A percentile compares a stretch with the other conserved stretches of the same genome.
phyloP scores from a whole-genome alignment of 2,113 vertebrate species.

The Antechinus stuartii region DNA sequence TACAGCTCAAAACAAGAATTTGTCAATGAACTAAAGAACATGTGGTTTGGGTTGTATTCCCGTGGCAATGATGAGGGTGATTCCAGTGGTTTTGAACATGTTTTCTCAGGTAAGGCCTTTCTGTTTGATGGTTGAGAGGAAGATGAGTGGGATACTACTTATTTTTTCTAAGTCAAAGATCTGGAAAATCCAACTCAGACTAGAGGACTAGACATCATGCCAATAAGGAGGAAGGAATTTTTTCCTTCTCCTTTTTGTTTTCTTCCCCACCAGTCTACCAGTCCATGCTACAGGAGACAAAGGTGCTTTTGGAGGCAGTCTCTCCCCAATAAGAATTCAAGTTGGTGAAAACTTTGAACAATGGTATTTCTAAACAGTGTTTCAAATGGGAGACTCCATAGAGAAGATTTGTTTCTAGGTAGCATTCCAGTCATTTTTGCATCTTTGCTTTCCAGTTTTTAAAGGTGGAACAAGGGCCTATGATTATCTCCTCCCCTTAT shows the following conservation, averaged over 20 bases:
- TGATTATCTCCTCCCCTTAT: background rate
- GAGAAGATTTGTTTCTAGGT: background rate
- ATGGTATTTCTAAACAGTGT: background rate
- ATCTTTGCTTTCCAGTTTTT: background rate
- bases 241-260: background rate
- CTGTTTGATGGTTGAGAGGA: fast-evolving
- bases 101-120: constrained; percentile 90
- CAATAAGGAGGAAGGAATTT: background rate
- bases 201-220: background rate
- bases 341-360: background rate
- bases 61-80: constrained; percentile 83
- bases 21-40: constrained; percentile 89
- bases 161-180: background rate
- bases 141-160: background rate
- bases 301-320: background rate
- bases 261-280: no score
- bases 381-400: background rate
- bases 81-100: constrained; percentile 97
- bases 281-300: no score
- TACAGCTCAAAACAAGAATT: constrained; percentile 90
- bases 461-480: background rate
- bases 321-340: background rate
- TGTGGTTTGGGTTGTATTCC: constrained; percentile 98
- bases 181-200: background rate
- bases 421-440: background rate